Evolutionary conservation across 1,140 invertebrate species (phyloP).

Genomic region (Ostrea edulis): DNA sequence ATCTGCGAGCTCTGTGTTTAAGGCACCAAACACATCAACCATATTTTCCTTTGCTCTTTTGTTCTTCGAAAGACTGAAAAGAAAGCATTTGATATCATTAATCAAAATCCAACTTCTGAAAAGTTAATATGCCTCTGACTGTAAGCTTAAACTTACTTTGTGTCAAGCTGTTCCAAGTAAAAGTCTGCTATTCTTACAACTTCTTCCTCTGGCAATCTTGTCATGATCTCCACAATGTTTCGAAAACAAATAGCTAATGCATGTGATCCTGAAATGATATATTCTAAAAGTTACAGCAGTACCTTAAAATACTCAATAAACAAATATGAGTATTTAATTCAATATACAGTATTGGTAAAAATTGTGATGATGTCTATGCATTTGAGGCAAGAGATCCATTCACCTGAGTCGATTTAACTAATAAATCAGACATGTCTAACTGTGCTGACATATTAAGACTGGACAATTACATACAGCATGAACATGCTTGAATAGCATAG

Average conservation of each 20-base stretch:
- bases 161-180: constrained; percentile 49
- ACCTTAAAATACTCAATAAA: no score
- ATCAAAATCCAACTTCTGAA: background rate
- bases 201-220: constrained; percentile 45
- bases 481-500: no score
- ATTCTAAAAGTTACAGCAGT: background rate
- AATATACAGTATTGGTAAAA: no score
- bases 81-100: background rate
- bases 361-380: no score
- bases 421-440: no score
- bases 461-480: no score
- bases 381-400: no score
- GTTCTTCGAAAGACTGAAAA: background rate
- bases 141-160: constrained; percentile 43
- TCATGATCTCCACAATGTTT: constrained; percentile 53
- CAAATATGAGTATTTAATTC: no score
- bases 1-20: constrained; percentile 50
- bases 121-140: background rate
- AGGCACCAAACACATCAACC: constrained; percentile 54
- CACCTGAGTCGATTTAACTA: no score
- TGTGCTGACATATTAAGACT: no score
- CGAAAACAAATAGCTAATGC: constrained; percentile 40
- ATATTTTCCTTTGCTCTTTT: constrained; percentile 44
- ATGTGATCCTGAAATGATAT: background rate
- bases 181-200: constrained; percentile 44